These are phyloP conservation scores for Smithornis capensis DNA, from an alignment of 2,113 vertebrate species.

Conservation along the genomic window DNA sequence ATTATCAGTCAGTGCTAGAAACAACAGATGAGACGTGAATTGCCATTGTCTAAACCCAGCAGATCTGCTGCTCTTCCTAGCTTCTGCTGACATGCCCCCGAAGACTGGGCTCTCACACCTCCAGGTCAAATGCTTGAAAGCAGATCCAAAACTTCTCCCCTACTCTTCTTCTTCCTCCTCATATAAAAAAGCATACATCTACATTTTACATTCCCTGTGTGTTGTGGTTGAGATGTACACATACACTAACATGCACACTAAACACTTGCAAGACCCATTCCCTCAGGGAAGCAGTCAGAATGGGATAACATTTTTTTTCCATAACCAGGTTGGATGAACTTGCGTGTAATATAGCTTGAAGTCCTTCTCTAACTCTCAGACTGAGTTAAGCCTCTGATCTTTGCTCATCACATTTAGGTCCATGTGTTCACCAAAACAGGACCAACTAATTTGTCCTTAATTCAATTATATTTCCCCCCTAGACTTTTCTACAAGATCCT, in stretches of 20 bases:
- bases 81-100: neutral
- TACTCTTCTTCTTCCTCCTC: neutral
- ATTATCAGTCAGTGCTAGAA: neutral
- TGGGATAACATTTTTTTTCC: neutral
- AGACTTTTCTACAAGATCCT: neutral
- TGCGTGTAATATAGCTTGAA: neutral
- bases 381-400: conserved; percentile 14
- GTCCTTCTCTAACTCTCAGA: neutral
- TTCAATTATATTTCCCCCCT: neutral
- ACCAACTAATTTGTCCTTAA: neutral
- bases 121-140: neutral
- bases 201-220: neutral
- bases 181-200: neutral
- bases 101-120: neutral
- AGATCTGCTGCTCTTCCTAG: neutral
- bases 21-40: neutral
- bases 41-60: neutral
- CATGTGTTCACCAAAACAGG: neutral
- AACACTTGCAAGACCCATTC: neutral
- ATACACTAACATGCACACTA: too few relatives aligned
- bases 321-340: neutral
- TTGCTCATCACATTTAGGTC: neutral
- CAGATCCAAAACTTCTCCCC: neutral
- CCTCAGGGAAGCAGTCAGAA: neutral
- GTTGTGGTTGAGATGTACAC: neutral